Evolutionary conservation across 2,797 vertebrate species (phyloP), one percentile per base, ranked within the genome.

Genomic region (Chiloscyllium punctatum): DNA sequence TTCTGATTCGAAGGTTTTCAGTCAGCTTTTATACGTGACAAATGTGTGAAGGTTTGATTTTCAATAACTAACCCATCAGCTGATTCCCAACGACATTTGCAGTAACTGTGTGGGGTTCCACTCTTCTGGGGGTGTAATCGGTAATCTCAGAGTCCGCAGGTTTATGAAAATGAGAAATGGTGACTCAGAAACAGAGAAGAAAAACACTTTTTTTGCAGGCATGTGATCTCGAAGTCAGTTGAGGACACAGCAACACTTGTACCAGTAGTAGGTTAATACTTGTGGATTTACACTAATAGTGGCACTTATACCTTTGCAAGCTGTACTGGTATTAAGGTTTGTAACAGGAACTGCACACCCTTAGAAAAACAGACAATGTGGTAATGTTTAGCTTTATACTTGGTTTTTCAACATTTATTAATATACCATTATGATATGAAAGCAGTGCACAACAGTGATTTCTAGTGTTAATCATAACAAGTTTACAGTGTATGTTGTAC

Each of bases 161-260:
- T 53, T 48, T 94, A 71, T 71, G 94, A 94, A 94, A 94, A 37
- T 53, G 4, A 94, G 48, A 94, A 94, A 74, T 51, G 25, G 71
- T 94, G 94, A 94, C 42, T 94, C 94, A 94, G n/a, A 92, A n/a
- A 66, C 94, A 51, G 94, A 94, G 25, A 30, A 74, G 37, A 74
- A 94, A 51, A 74, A 94, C 51, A 74, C 48, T 94, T 74, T 94
- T 74, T 51, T 74, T 51, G 71, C 94, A 94, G 69, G 42, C 69
- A 53, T 74, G 69, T 74, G 94, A 48, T 77, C 92, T 51, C 33
- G 69, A 30, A 53, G 94, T 94, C 94, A 94, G 23, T 51, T 66
- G 53, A 53, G 71, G 94, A 94, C 48, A 51, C 42, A 94, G 68
- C 9, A 48, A 37, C 21, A 25, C 53, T 94, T 72, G 15, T 33